Percentiles rank a stretch among this genome's conserved stretches.
phyloP scores from a whole-genome alignment of 2,797 vertebrate genomes.

The Diceros bicornis region DNA sequence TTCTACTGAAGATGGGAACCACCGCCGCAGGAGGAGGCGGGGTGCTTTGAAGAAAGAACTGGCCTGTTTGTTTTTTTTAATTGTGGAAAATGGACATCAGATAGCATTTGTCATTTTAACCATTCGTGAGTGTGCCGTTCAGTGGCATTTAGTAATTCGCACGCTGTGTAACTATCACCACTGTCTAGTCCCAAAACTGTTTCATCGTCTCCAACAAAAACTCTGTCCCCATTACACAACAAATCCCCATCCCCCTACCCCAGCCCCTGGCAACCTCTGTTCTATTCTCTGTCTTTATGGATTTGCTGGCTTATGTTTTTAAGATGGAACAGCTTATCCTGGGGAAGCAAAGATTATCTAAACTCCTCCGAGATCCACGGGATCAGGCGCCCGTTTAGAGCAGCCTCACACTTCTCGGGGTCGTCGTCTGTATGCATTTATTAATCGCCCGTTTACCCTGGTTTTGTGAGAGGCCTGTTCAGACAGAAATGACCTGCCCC shows the following conservation, averaged over 20 bases:
- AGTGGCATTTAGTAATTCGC: accelerated
- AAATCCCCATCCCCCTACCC: accelerated
- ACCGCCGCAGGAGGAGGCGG: neutral
- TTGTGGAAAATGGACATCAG: accelerated
- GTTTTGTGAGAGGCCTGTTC: neutral
- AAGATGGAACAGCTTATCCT: neutral
- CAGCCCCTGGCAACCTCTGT: accelerated
- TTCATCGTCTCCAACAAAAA: neutral
- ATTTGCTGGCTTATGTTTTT: neutral
- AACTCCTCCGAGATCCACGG: neutral
- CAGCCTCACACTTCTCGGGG: accelerated
- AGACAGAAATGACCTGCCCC: neutral
- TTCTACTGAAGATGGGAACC: accelerated
- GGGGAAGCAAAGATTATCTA: neutral
- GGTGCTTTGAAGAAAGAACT: accelerated
- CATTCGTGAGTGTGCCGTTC: accelerated
- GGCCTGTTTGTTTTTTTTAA: neutral
- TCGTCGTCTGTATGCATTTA: accelerated
- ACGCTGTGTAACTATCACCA: accelerated
- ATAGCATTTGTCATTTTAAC: accelerated
- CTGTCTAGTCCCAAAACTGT: no score
- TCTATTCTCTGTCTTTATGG: neutral
- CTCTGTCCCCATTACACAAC: accelerated
- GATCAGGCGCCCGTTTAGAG: accelerated
- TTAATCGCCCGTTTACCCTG: accelerated